These are phyloP conservation scores for Polypedilum vanderplanki DNA, from an alignment of 1,140 invertebrate genomes.

Conservation along the genomic window DNA sequence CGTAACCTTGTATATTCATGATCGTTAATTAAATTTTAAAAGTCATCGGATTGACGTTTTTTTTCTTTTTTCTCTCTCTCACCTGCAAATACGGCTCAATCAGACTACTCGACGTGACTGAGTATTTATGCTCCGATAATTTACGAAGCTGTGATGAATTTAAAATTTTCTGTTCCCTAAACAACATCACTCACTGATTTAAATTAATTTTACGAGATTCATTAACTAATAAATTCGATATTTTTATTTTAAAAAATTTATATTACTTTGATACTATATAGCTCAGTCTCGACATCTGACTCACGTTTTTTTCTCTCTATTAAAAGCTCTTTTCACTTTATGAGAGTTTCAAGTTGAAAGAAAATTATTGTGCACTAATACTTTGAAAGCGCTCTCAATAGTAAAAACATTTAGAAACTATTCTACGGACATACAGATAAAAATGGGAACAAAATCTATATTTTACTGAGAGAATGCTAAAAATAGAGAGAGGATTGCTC, in stretches of 20 bases:
- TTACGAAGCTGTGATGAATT: conserved; percentile 56
- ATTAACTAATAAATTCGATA: background rate
- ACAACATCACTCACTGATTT: conserved; percentile 42
- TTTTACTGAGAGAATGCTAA: no score
- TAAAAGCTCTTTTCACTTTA: background rate
- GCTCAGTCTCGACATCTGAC: background rate
- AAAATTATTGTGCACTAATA: background rate
- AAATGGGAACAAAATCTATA: no score
- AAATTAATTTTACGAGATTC: conserved; percentile 17
- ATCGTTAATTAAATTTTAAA: conserved; percentile 4
- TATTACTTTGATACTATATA: no score
- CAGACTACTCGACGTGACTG: conserved; percentile 74
- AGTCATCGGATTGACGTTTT: background rate
- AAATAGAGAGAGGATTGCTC: no score
- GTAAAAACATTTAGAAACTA: background rate
- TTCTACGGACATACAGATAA: no score
- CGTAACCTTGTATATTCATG: background rate
- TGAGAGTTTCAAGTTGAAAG: background rate
- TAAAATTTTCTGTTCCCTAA: conserved; percentile 49
- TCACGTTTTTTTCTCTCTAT: background rate
- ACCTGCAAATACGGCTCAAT: conserved; percentile 79
- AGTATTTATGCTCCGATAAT: conserved; percentile 85
- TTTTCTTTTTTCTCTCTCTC: background rate
- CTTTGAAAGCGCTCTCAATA: background rate
- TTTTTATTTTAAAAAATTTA: background rate